A percentile compares a stretch with the other conserved stretches of the same genome.
Evolutionary conservation across 1,140 invertebrate genomes (phyloP).

Genomic region (Tribolium castaneum): DNA sequence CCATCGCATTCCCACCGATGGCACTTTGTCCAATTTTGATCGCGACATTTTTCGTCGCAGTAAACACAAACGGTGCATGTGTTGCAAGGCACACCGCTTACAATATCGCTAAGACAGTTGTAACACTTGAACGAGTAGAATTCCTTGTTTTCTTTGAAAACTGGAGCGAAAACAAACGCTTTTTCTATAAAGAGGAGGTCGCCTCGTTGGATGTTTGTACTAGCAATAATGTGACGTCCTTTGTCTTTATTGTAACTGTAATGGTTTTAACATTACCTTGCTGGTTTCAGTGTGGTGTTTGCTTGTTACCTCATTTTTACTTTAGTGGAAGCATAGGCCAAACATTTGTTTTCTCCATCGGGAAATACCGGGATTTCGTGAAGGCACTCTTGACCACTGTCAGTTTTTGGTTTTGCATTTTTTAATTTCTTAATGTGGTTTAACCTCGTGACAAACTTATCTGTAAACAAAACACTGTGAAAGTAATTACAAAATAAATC

Average conservation of each 20-base stretch:
- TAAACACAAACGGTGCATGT: slow-evolving; percentile 74
- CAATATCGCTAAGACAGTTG: slow-evolving; percentile 57
- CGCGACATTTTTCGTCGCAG: slow-evolving; percentile 74
- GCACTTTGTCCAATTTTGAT: slow-evolving; percentile 69
- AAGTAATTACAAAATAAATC: too few relatives aligned
- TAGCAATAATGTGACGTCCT: slow-evolving; percentile 69
- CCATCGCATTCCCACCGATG: slow-evolving; percentile 83
- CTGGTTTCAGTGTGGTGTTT: background rate
- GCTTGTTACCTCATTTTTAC: slow-evolving; percentile 56
- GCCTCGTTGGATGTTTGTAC: slow-evolving; percentile 69
- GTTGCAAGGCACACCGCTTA: slow-evolving; percentile 65
- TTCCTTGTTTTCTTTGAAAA: slow-evolving; percentile 58
- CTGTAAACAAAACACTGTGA: slow-evolving; percentile 41
- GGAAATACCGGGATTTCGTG: slow-evolving; percentile 54
- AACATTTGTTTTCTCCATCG: slow-evolving; percentile 56
- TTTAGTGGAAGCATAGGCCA: slow-evolving; percentile 57
- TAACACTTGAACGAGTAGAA: slow-evolving; percentile 58
- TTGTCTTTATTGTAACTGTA: slow-evolving; percentile 62
- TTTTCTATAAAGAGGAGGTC: slow-evolving; percentile 77
- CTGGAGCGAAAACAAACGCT: slow-evolving; percentile 73
- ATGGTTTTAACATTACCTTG: slow-evolving; percentile 1
- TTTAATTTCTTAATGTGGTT: slow-evolving; percentile 48
- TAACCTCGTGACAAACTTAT: slow-evolving; percentile 51
- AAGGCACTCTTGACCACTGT: slow-evolving; percentile 46
- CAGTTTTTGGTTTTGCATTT: slow-evolving; percentile 44